Evolutionary conservation across 1,140 invertebrate species (phyloP).

Genomic region (Tribolium madens): DNA sequence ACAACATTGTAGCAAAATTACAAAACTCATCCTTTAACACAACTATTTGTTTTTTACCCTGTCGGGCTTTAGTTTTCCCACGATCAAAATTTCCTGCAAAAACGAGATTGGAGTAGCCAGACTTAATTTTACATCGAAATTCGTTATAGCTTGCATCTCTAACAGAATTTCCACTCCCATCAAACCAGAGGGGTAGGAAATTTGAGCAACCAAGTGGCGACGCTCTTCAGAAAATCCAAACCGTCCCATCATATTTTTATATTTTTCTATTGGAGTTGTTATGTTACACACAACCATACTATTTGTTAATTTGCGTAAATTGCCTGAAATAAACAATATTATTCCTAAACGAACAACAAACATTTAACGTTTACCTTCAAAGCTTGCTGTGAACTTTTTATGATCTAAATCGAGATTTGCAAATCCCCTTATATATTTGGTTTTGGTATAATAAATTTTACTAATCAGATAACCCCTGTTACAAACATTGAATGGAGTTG

Average conservation of each 20-base stretch:
- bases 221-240: conserved; percentile 79
- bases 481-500: conserved; percentile 74
- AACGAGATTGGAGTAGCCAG: conserved; percentile 79
- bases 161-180: conserved; percentile 76
- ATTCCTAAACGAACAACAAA: neutral
- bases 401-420: conserved; percentile 78
- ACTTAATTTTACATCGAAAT: conserved; percentile 80
- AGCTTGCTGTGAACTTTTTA: conserved; percentile 72
- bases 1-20: conserved; percentile 51
- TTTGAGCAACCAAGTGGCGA: conserved; percentile 77
- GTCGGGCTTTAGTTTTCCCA: conserved; percentile 73
- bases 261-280: conserved; percentile 77
- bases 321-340: conserved; percentile 65
- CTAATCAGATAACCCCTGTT: conserved; percentile 74
- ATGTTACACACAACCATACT: conserved; percentile 78
- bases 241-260: conserved; percentile 72
- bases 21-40: neutral
- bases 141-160: conserved; percentile 69
- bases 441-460: conserved; percentile 72
- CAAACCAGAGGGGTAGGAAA: conserved; percentile 74
- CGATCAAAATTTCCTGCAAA: conserved; percentile 73
- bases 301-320: conserved; percentile 74
- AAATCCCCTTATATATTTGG: conserved; percentile 72
- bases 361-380: conserved; percentile 66
- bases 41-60: conserved; percentile 65